Evolutionary conservation across 1,140 invertebrate species (phyloP).

Genomic region (Drosophila sproati): DNA sequence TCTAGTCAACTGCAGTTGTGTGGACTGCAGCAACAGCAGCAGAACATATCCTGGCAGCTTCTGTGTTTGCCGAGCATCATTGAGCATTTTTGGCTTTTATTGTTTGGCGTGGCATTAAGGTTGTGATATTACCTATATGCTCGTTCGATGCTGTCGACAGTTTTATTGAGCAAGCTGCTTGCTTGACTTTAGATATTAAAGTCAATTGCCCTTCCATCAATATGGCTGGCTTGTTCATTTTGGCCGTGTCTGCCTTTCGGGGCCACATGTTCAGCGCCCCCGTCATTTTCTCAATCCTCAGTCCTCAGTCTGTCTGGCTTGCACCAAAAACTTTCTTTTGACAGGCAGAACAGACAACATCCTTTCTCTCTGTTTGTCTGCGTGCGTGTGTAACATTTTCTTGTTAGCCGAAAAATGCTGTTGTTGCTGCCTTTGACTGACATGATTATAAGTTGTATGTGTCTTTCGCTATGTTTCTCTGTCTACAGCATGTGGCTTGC

Average conservation of each 20-base stretch:
- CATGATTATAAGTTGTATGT: slow-evolving; percentile 82
- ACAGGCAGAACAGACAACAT: slow-evolving; percentile 36
- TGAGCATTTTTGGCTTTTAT: slow-evolving; percentile 73
- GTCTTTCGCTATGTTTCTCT: slow-evolving; percentile 25
- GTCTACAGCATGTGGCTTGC: slow-evolving; percentile 18
- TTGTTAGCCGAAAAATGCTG: slow-evolving; percentile 52
- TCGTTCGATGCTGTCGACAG: slow-evolving; percentile 60
- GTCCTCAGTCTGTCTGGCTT: slow-evolving; percentile 19
- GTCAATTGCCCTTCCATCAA: slow-evolving; percentile 48
- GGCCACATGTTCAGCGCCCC: neutral
- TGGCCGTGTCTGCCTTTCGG: slow-evolving; percentile 11
- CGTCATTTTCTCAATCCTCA: neutral
- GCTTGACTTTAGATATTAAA: slow-evolving; percentile 53
- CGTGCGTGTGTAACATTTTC: slow-evolving; percentile 43
- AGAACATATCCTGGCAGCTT: slow-evolving; percentile 1
- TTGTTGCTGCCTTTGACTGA: slow-evolving; percentile 74
- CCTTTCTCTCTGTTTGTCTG: neutral
- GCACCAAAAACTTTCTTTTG: slow-evolving; percentile 50
- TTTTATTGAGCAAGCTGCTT: slow-evolving; percentile 62
- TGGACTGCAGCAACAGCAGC: slow-evolving; percentile 3
- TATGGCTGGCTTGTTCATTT: slow-evolving; percentile 23
- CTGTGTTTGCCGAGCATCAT: slow-evolving; percentile 39
- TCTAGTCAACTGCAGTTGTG: slow-evolving; percentile 46
- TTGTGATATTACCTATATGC: slow-evolving; percentile 32
- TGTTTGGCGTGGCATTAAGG: slow-evolving; percentile 46